Evolutionary conservation across 2,888 invertebrate genomes (phyloP), one percentile per base, ranked within the genome.

Genomic region (Serrognathus titanus): DNA sequence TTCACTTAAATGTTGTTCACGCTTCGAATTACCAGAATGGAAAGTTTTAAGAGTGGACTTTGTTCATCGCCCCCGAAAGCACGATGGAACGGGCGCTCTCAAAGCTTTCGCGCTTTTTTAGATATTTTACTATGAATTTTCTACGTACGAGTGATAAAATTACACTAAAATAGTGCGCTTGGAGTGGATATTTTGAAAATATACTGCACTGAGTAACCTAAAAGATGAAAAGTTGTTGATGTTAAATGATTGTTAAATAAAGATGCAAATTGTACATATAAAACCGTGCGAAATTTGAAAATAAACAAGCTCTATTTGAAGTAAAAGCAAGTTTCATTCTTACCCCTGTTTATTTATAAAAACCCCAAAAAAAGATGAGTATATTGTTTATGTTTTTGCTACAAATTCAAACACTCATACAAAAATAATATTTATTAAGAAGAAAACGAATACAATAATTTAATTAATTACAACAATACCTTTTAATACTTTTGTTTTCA

Each of bases 231-330:
- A 80, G 79, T 81, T 87, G 86, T 86, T 87, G 85, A 86, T 86
- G 86, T 86, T 86, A 73, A 68, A 68, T 72, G 81, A 86, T 86
- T 86, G 86, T 86, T 86, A 86, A 80, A 85, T 83, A 84, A 85
- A 80, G 84, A 85, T 85, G 85, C 85, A 86, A 82, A 85, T 85
- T 85, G 86, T 86, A 86, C 83, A 86, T 85, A 85, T 69, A 65
- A 56, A 63, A 58, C 63, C 66, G 68, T 69, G 65, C 67, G 65
- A 66, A 64, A 66, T 66, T 65, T 63, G 63, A 66, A 68, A 68
- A 67, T 64, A 66, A 65, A 65, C 48, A 64, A 63, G 65, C 67
- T 67, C 51, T 56, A 52, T 56, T 56, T 56, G 52, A 48, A 53
- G 38, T 51, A 55, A 46, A 5, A 20, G 13, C n/a, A 11, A 45